These are phyloP conservation scores for Microctonus aethiopoides DNA, from an alignment of 2,888 invertebrate species.

Conservation along the genomic window DNA sequence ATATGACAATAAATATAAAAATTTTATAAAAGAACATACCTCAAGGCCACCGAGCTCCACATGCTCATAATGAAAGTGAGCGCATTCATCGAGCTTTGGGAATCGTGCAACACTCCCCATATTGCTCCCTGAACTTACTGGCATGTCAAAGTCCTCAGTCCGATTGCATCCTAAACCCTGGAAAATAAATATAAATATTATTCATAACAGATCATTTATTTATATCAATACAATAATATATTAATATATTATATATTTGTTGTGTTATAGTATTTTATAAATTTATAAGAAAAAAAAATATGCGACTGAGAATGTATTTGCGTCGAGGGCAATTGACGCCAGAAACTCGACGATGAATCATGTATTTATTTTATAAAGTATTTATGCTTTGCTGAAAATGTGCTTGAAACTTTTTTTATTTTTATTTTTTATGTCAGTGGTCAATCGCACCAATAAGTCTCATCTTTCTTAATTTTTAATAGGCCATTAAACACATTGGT, in stretches of 20 bases:
- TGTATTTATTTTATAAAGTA: slow-evolving; percentile 27
- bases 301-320: slow-evolving; percentile 39
- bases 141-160: slow-evolving; percentile 58
- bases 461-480: not conserved
- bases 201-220: no score
- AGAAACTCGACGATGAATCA: slow-evolving; percentile 49
- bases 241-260: not conserved
- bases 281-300: not conserved
- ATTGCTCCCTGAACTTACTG: slow-evolving; percentile 60
- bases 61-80: slow-evolving; percentile 97
- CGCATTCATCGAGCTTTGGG: slow-evolving; percentile 94
- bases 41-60: slow-evolving; percentile 86
- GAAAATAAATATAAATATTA: slow-evolving; percentile 36
- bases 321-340: slow-evolving; percentile 48
- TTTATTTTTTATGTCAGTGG: slow-evolving; percentile 1
- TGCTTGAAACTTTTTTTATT: slow-evolving; percentile 26
- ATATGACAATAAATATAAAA: not conserved
- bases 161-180: slow-evolving; percentile 60
- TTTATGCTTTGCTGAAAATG: slow-evolving; percentile 36
- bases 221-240: no score
- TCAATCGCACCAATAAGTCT: slow-evolving; percentile 14
- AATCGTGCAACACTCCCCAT: slow-evolving; percentile 69
- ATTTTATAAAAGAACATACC: slow-evolving; percentile 61
- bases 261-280: not conserved
- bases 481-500: not conserved